Evolutionary conservation across 2,888 invertebrate genomes (phyloP).

Genomic region (Lydus trimaculatus): DNA sequence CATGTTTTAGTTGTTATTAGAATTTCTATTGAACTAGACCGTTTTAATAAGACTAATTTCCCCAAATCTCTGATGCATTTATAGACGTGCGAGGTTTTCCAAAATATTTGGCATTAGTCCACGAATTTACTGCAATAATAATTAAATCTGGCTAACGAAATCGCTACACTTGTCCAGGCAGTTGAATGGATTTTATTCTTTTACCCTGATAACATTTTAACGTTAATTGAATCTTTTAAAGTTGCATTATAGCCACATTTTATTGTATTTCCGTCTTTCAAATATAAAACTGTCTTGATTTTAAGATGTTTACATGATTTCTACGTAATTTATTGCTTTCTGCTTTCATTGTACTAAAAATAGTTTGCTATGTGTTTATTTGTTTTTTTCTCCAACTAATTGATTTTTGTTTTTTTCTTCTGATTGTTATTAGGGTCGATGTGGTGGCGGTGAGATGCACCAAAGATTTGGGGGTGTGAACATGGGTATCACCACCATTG

Average conservation of each 20-base stretch:
- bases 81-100: background rate
- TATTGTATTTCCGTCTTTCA: background rate
- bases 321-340: background rate
- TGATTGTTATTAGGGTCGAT: conserved; percentile 30
- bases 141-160: background rate
- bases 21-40: too few species aligned
- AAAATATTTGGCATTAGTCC: background rate
- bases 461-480: conserved; percentile 19
- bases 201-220: too few species aligned
- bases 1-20: too few species aligned
- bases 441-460: conserved; percentile 49
- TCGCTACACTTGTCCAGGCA: background rate
- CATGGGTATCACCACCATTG: conserved; percentile 43
- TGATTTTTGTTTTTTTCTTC: background rate
- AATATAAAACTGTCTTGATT: background rate
- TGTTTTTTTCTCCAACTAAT: background rate
- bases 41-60: too few species aligned
- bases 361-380: background rate
- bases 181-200: too few species aligned
- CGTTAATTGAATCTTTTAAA: background rate
- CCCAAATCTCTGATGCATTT: too few species aligned
- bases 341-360: background rate
- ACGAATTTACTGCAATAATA: background rate
- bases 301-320: background rate
- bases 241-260: background rate